phyloP scores from a whole-genome alignment of 2,113 vertebrate species.

The Psephotus haematonotus region DNA sequence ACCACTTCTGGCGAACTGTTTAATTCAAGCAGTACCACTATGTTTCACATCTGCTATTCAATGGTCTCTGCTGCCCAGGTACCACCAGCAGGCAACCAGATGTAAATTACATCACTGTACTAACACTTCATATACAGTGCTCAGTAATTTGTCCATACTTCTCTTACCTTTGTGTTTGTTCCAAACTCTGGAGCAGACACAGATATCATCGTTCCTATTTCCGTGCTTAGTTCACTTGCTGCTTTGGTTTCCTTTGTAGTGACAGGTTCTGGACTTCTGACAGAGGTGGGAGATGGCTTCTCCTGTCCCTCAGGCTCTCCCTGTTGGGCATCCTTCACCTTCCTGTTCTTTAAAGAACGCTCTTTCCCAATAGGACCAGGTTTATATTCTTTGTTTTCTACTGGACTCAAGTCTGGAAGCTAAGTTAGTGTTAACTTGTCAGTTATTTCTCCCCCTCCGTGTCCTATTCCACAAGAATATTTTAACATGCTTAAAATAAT shows the following conservation, averaged over 20 bases:
- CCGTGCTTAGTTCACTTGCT: conserved; percentile 85
- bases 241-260: conserved; percentile 82
- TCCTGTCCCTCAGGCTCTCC: conserved; percentile 88
- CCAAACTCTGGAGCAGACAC: conserved; percentile 89
- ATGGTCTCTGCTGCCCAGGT: not conserved
- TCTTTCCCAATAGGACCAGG: conserved; percentile 98
- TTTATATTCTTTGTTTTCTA: conserved; percentile 96
- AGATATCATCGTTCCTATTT: conserved; percentile 94
- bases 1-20: not conserved
- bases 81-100: not conserved
- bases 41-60: not conserved
- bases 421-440: conserved; percentile 69
- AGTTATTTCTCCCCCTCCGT: not conserved
- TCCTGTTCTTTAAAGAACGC: conserved; percentile 94
- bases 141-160: not conserved
- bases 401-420: conserved; percentile 91
- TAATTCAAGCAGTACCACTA: not conserved
- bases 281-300: conserved; percentile 74
- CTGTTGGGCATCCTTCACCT: conserved; percentile 92
- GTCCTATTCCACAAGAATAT: not conserved
- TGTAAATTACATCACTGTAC: not conserved
- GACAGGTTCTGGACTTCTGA: conserved; percentile 83
- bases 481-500: not conserved
- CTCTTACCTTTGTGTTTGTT: conserved; percentile 85
- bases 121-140: not conserved